Evolutionary conservation across 2,888 invertebrate species (phyloP).

Genomic region (Drosophila anomalata): DNA sequence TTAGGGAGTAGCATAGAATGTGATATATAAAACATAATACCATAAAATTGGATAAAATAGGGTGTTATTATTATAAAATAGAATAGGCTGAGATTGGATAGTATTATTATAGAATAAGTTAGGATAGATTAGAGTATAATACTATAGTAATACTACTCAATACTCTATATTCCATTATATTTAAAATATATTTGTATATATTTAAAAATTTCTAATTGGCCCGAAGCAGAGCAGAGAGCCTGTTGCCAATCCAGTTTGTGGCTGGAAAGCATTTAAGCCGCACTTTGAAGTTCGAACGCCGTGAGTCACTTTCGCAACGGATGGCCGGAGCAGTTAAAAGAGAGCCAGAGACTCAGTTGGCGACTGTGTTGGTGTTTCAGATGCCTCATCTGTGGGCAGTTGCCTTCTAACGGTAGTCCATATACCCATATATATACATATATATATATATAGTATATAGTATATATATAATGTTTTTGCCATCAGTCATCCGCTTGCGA

Average conservation of each 20-base stretch:
- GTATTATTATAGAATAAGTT: too few species aligned
- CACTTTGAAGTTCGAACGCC: constrained; percentile 17
- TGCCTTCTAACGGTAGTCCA: constrained; percentile 11
- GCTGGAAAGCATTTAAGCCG: constrained; percentile 2
- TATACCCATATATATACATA: too few species aligned
- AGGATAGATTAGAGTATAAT: too few species aligned
- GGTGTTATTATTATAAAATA: too few species aligned
- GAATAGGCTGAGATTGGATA: too few species aligned
- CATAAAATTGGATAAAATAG: too few species aligned
- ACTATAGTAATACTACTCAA: too few species aligned
- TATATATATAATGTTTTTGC: constrained; percentile 17
- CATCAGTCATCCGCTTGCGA: constrained; percentile 1
- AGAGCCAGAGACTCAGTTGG: too few species aligned
- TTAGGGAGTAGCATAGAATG: too few species aligned
- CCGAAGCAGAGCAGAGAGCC: constrained; percentile 6
- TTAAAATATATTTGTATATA: not conserved
- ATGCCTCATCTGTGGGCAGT: constrained; percentile 16
- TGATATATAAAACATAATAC: too few species aligned
- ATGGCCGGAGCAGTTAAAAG: too few species aligned
- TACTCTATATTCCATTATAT: too few species aligned
- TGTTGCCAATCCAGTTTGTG: constrained; percentile 16
- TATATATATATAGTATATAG: constrained; percentile 4
- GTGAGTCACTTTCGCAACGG: constrained; percentile 13
- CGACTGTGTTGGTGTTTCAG: constrained; percentile 1
- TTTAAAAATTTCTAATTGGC: not conserved